Base-by-base conservation (phyloP, 2,797 vertebrate genomes). In the Amblyraja radiata region DNA sequence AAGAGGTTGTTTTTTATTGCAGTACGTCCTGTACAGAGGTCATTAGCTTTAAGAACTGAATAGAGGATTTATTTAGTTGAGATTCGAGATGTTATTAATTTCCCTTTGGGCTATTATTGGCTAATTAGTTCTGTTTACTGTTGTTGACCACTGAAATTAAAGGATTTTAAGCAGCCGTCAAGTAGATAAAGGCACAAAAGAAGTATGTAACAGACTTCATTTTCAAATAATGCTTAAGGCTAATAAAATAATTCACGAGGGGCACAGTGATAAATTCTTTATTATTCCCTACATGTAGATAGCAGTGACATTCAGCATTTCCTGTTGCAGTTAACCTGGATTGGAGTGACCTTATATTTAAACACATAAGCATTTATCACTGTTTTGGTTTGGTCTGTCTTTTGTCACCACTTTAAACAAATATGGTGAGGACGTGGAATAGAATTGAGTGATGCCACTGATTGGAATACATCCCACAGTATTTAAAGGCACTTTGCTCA, bases 61-160 rank as follows among this genome's bases (percentile, higher is more conserved):
- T 11, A 16, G 83, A n/a, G 83, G 83, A 63, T 86, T 86, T 86
- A 86, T 61, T 86, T 86, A 86, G 28, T 28, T 86, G 83, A 86
- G 54, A 28, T 86, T 86, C 61, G 28, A 63, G 58, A 63, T 86
- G 58, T 86, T 84, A 28, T 61, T 86, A 86, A 86, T 86, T 86
- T 86, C 61, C 83, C 83, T 86, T 28, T 28, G 23, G 25, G 54
- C 83, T 86, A 63, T 63, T 61, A 86, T 86, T 58, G 61, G 13
- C 83, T 86, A 63, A 86, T 63, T 86, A 86, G 28, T 86, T 63
- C 58, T 86, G 54, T 63, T 63, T 63, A 58, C 58, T 86, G 10
- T 86, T 63, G 25, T 28, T 16, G 13, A 28, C 83, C 54, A 63
- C 58, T 63, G 54, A 63, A 86, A n/a, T 63, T 11, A 86, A 25